Base-by-base conservation (phyloP, 2,888 invertebrate species). In the Tubulanus polymorphus region DNA sequence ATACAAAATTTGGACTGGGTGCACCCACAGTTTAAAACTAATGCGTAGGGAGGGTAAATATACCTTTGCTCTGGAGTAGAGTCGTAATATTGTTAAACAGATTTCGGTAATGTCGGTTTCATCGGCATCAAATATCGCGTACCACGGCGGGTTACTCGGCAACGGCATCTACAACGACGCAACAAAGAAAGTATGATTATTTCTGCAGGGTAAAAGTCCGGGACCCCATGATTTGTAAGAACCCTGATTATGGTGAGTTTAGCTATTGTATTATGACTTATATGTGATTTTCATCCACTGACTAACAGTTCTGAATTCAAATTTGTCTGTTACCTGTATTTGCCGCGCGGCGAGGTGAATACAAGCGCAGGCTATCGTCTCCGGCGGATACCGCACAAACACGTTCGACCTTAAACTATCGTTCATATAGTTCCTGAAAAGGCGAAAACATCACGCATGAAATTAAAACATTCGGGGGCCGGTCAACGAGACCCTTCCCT, bases 301-400 rank as follows among this genome's bases (percentile, higher is more conserved):
- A n/a, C n/a, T n/a, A n/a, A n/a, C n/a, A n/a, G n/a, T n/a, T n/a
- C n/a, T n/a, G n/a, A 51, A n/a, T n/a, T n/a, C n/a, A n/a, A n/a
- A n/a, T n/a, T n/a, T n/a, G n/a, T 25, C 12, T 56, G 59, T 53
- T 62, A 95, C 84, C 63, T 88, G 87, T 28, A 94, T 84, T 73
- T 91, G 89, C 18, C 96, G 85, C 2, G 95, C 92, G 32, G 96
- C 93, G 51, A 99, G 82, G 78, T 91, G 95, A 64, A 99, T 95
- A 78, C 99, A 99, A n/a, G 97, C 96, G 79, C 96, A 96, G 0
- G 99, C 99, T 55, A 99, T 94, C 0, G 94, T 93, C 79, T 99
- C 99, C 0, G 99, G 96, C 57, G 90, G 89, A 77, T 92, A 94
- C 47, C 93, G 85, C 76, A 97, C 88, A 79, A 99, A 99, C 0